phyloP scores from a whole-genome alignment of 2,797 vertebrate genomes.

The Microcaecilia unicolor region DNA sequence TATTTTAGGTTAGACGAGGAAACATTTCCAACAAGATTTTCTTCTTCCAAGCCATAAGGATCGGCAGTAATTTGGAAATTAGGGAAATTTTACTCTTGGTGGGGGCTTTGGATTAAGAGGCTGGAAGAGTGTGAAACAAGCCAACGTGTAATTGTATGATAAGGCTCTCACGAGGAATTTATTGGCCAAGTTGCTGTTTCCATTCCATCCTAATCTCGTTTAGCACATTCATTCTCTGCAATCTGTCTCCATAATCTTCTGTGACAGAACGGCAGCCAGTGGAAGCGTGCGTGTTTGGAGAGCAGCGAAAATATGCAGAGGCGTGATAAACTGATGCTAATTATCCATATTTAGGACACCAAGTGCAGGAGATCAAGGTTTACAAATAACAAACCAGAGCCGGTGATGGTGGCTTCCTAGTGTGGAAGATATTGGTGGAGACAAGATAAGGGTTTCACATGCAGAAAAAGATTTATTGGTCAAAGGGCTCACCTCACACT shows the following conservation, averaged over 20 bases:
- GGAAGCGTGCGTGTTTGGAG: conserved; percentile 81
- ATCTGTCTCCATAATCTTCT: conserved; percentile 99
- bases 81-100: conserved; percentile 82
- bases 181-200: conserved; percentile 98
- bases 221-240: conserved; percentile 97
- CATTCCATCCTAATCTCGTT: conserved; percentile 97
- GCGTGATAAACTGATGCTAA: conserved; percentile 99
- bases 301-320: conserved; percentile 94
- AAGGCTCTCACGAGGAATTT: conserved; percentile 98
- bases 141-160: conserved; percentile 99
- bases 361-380: conserved; percentile 96
- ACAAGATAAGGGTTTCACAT: conserved; percentile 82
- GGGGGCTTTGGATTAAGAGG: conserved; percentile 96
- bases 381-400: conserved; percentile 83
- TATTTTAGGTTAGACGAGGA: no score
- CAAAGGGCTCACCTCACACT: conserved; percentile 78
- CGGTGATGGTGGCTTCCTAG: conserved; percentile 75
- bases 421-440: conserved; percentile 78
- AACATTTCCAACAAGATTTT: conserved; percentile 35
- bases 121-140: conserved; percentile 97
- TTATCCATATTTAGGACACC: conserved; percentile 98
- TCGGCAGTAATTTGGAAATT: conserved; percentile 77
- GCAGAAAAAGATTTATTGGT: conserved; percentile 88
- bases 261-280: conserved; percentile 95
- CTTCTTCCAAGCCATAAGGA: conserved; percentile 55